Evolutionary conservation across 2,888 invertebrate species (phyloP), one percentile per base, ranked within the genome.

Genomic region (Cerastoderma edule): DNA sequence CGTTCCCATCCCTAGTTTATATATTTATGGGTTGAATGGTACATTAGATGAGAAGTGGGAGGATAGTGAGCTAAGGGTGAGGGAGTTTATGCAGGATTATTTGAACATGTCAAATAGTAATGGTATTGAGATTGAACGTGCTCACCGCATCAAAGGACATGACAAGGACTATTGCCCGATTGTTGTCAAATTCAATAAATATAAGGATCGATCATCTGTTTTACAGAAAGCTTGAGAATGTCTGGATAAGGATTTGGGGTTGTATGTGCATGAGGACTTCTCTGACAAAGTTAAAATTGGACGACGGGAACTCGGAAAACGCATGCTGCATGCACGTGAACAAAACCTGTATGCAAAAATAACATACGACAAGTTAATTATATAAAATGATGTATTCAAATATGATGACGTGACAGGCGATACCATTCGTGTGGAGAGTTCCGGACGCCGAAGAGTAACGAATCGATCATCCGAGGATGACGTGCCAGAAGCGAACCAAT

Each of bases 141-240:
- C 50, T 5, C 50, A 50, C 10, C 10, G 50, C n/a, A 16, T 50
- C 10, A 50, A n/a, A 50, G 50, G 50, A 5, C 13, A n/a, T 13
- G n/a, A 50, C n/a, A 50, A 8, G n/a, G n/a, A 50, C 22, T 6
- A 5, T 13, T 50, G 50, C n/a, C 50, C 50, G 5, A 50, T 50
- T n/a, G 22, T 50, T n/a, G 50, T 50, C 50, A 50, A 50, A n/a
- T 50, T 50, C 22, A 5, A 16, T 13, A 50, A n/a, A n/a, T 50
- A 13, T n/a, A 50, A 50, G n/a, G 50, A 13, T 13, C 8, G 50
- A 16, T 50, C 10, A 13, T 8, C 8, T n/a, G n/a, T 50, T 50
- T 50, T 8, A 50, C 8, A 50, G n/a, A 50, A n/a, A n/a, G 50
- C 50, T 8, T n/a, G 50, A 50, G 50, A 50, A 50, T n/a, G n/a